Evolutionary conservation across 2,888 invertebrate species (phyloP).

Genomic region (Chironomus riparius): DNA sequence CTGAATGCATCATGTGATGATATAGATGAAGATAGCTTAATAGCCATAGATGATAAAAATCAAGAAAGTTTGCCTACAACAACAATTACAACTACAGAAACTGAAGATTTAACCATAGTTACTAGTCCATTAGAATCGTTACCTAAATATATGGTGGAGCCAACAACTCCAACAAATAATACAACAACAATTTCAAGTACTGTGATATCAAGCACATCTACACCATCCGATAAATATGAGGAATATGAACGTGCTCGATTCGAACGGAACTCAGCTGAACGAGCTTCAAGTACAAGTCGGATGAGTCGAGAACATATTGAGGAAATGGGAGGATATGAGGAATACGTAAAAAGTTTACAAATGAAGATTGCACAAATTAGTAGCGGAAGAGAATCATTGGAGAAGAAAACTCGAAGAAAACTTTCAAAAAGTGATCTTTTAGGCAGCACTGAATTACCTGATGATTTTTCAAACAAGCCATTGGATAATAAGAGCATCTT

Average conservation of each 20-base stretch:
- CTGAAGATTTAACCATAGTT: conserved; percentile 48
- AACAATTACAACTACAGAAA: conserved; percentile 46
- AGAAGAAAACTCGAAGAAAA: conserved; percentile 46
- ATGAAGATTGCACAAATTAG: conserved; percentile 61
- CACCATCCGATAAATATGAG: conserved; percentile 30
- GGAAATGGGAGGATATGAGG: conserved; percentile 44
- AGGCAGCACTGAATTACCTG: not conserved
- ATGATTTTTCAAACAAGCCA: not conserved
- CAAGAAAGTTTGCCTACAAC: conserved; percentile 29
- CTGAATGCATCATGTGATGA: conserved; percentile 35
- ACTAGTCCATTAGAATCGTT: conserved; percentile 45
- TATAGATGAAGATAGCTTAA: conserved; percentile 51
- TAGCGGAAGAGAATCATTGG: conserved; percentile 56
- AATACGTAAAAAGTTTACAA: conserved; percentile 56
- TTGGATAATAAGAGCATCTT: conserved; percentile 31
- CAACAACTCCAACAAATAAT: conserved; percentile 31
- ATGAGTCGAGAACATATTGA: conserved; percentile 37
- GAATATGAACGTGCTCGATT: conserved; percentile 31
- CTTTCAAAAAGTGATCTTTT: conserved; percentile 42
- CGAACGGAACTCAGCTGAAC: not conserved
- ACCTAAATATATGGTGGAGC: not conserved
- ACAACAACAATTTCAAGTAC: conserved; percentile 33
- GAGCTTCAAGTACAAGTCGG: conserved; percentile 9
- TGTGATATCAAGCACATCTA: conserved; percentile 20
- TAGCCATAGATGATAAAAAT: conserved; percentile 38